These are phyloP conservation scores for Ormyrus labotus DNA, from an alignment of 2,888 invertebrate genomes.

Conservation along the genomic window DNA sequence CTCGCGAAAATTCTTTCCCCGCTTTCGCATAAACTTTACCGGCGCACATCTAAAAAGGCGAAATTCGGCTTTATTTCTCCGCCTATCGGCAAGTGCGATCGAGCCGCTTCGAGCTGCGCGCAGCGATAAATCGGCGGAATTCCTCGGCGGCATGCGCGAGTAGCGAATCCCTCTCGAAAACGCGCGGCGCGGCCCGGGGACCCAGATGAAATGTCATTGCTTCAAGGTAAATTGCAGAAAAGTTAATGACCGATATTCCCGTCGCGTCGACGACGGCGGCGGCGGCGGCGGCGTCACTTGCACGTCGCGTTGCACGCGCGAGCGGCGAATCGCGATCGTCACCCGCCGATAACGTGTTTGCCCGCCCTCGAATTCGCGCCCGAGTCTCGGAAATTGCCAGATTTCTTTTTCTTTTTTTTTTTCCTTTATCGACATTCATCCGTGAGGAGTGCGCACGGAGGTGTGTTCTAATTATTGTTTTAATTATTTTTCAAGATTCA, in stretches of 20 bases:
- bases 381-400: constrained; percentile 1
- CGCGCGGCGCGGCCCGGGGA: background rate
- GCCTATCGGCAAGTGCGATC: background rate
- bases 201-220: constrained; percentile 51
- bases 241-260: constrained; percentile 57
- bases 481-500: too few relatives aligned
- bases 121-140: constrained; percentile 18
- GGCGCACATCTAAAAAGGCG: too few relatives aligned
- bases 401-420: background rate
- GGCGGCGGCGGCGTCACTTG: background rate
- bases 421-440: too few relatives aligned
- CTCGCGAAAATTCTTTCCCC: too few relatives aligned
- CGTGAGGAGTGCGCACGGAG: too few relatives aligned
- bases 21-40: too few relatives aligned
- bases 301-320: constrained; percentile 4
- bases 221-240: constrained; percentile 57
- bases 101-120: background rate
- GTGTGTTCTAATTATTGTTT: too few relatives aligned
- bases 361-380: background rate
- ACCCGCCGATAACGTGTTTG: background rate
- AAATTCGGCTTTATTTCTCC: background rate
- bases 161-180: background rate
- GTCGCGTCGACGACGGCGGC: background rate
- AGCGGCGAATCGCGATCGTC: constrained; percentile 4
- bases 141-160: constrained; percentile 16